Conservation (phyloP, 1,140 invertebrate species). For the Stratiolaelaps scimitus region DNA sequence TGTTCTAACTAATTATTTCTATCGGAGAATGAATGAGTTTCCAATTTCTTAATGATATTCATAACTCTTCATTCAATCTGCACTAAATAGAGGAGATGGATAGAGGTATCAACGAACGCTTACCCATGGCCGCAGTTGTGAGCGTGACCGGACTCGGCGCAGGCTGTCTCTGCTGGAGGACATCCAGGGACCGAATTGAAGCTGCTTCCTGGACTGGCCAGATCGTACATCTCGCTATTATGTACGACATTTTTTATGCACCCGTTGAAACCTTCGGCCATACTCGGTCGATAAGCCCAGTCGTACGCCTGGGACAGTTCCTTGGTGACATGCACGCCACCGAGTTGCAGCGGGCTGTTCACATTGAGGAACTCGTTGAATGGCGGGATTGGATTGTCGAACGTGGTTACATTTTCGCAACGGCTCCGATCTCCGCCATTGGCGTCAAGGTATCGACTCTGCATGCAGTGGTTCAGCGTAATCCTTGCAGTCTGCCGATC, state of each 20-base stretch:
- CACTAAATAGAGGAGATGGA: too few relatives aligned
- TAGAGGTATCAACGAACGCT: background rate
- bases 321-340: constrained; percentile 56
- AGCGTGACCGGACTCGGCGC: constrained; percentile 16
- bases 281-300: constrained; percentile 38
- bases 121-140: constrained; percentile 25
- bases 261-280: constrained; percentile 71
- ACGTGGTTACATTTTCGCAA: constrained; percentile 68
- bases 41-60: too few relatives aligned
- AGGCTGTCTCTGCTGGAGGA: constrained; percentile 34
- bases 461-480: constrained; percentile 80
- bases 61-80: too few relatives aligned
- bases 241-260: constrained; percentile 89
- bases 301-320: constrained; percentile 57
- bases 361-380: constrained; percentile 95
- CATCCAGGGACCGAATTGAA: constrained; percentile 35
- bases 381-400: constrained; percentile 55
- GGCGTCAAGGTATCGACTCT: constrained; percentile 68
- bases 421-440: constrained; percentile 65
- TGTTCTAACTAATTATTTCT: too few relatives aligned
- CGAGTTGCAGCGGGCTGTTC: constrained; percentile 82
- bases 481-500: constrained; percentile 70
- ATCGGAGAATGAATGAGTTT: too few relatives aligned
- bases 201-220: constrained; percentile 36
- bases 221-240: constrained; percentile 61